Evolutionary conservation across 2,888 invertebrate genomes (phyloP).

Genomic region (Sepiola atlantica): DNA sequence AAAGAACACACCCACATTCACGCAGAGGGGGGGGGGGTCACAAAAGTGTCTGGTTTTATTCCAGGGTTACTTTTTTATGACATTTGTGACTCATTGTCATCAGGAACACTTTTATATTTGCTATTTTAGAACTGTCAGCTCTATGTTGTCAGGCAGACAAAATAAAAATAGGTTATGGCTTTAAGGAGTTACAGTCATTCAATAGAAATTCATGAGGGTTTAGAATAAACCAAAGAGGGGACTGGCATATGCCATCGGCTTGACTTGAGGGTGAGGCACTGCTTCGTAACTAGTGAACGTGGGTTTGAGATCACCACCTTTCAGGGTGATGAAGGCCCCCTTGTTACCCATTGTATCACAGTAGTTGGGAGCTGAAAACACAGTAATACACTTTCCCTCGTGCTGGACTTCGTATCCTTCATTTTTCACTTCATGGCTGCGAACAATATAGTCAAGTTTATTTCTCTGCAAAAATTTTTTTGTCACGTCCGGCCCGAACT

Average conservation of each 20-base stretch:
- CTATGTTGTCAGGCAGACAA: constrained; percentile 16
- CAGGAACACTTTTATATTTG: neutral
- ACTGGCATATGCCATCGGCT: constrained; percentile 96
- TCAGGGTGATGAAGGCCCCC: constrained; percentile 97
- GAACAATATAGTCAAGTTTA: constrained; percentile 91
- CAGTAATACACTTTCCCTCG: constrained; percentile 96
- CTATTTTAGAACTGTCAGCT: constrained; percentile 22
- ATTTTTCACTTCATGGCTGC: constrained; percentile 98
- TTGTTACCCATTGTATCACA: constrained; percentile 99
- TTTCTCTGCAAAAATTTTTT: constrained; percentile 85
- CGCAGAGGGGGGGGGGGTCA: neutral
- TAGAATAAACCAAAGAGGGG: constrained; percentile 71
- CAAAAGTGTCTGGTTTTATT: constrained; percentile 18
- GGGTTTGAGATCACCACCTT: constrained; percentile 89
- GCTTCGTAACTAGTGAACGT: constrained; percentile 93
- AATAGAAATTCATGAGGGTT: neutral
- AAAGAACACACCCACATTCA: neutral
- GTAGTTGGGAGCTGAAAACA: constrained; percentile 99
- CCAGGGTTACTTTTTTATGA: neutral
- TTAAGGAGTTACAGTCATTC: constrained; percentile 18
- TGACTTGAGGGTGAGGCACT: constrained; percentile 97
- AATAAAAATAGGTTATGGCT: neutral
- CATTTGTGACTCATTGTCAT: neutral
- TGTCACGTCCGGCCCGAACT: constrained; percentile 99
- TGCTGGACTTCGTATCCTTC: constrained; percentile 97